These are phyloP conservation scores for Mionectes macconnelli DNA, from an alignment of 2,113 vertebrate genomes.

Conservation along the genomic window DNA sequence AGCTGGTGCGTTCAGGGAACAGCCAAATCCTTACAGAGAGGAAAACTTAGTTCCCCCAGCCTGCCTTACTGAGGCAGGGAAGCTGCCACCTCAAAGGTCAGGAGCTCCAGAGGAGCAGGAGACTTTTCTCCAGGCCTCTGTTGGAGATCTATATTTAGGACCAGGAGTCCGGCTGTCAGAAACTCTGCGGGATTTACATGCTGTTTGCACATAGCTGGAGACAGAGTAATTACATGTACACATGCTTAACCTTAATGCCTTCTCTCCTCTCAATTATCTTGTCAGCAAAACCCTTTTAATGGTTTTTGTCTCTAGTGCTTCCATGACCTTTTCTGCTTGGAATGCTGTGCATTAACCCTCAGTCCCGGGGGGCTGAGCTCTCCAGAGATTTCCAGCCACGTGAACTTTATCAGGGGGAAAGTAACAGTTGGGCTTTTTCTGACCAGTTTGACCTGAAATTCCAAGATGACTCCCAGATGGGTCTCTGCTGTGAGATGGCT, in stretches of 20 bases:
- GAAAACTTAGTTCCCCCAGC: not conserved
- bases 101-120: not conserved
- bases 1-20: not conserved
- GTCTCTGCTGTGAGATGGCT: not conserved
- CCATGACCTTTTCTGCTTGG: conserved; percentile 50
- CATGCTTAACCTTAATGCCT: conserved; percentile 17
- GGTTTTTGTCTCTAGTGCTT: conserved; percentile 48
- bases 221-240: not conserved
- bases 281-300: conserved; percentile 29
- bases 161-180: not conserved
- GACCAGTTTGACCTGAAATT: not conserved
- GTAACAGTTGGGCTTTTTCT: conserved; percentile 3
- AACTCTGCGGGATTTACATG: not conserved
- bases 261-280: conserved; percentile 32
- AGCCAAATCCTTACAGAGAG: not conserved
- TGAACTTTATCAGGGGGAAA: conserved; percentile 14
- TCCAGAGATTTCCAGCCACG: not conserved
- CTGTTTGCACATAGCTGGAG: conserved; percentile 19
- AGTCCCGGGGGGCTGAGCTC: not conserved
- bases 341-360: conserved; percentile 25
- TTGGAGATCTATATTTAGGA: not conserved
- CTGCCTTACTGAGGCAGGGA: not conserved
- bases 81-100: not conserved
- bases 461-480: not conserved
- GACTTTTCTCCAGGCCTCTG: not conserved